Conservation (phyloP, 1,140 invertebrate species). For the Schlechtendalia chinensis region DNA sequence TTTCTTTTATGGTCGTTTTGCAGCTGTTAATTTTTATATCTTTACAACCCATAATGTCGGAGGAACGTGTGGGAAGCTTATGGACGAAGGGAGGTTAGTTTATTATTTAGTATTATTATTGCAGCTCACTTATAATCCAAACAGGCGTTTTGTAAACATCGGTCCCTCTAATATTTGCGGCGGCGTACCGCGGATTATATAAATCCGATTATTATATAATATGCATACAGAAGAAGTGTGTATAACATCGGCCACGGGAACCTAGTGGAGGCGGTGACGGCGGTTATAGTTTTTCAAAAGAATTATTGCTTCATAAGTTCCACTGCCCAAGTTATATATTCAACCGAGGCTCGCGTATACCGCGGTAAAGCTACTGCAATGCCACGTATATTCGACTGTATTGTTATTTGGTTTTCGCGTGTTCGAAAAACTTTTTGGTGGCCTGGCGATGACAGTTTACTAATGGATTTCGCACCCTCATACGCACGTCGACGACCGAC, state of each 20-base stretch:
- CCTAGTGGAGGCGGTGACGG: not conserved
- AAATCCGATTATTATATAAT: slow-evolving; percentile 33
- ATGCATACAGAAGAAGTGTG: not conserved
- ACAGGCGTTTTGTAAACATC: slow-evolving; percentile 26
- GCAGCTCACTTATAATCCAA: slow-evolving; percentile 25
- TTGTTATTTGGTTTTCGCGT: slow-evolving; percentile 10
- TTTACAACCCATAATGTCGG: not conserved
- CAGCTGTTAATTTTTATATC: slow-evolving; percentile 29
- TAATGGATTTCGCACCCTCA: slow-evolving; percentile 42
- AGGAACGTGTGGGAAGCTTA: not conserved
- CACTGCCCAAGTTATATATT: not conserved
- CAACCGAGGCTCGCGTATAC: not conserved
- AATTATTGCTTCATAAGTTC: slow-evolving; percentile 20
- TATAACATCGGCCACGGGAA: not conserved
- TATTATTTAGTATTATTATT: slow-evolving; percentile 35
- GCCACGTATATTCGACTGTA: not conserved
- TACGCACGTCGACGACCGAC: not conserved
- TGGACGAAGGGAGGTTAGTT: not conserved
- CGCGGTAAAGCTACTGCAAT: not conserved
- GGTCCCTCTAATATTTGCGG: slow-evolving; percentile 11
- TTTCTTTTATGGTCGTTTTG: not conserved
- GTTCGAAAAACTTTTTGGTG: slow-evolving; percentile 20
- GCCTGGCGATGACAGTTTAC: slow-evolving; percentile 38
- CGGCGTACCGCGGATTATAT: slow-evolving; percentile 32
- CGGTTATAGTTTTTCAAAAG: not conserved